Conservation (phyloP, 1,140 invertebrate species). For the Cecropterus lyciades region DNA sequence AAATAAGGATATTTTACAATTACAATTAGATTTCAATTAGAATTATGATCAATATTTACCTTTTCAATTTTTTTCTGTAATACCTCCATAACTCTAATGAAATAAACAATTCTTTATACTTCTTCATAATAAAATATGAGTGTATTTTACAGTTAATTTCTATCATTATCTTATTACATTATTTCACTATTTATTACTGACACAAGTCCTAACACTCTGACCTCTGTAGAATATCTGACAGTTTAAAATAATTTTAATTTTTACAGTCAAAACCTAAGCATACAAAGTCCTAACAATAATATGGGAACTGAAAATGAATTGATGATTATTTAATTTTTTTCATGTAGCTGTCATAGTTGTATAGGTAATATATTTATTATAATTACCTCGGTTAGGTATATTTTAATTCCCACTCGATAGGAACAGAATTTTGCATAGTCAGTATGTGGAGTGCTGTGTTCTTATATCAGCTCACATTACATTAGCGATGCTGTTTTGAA, state of each 20-base stretch:
- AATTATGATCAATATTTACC: not conserved
- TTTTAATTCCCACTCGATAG: slow-evolving; percentile 5
- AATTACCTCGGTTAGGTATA: slow-evolving; percentile 9
- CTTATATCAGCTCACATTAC: slow-evolving; percentile 3
- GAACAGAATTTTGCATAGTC: slow-evolving; percentile 3
- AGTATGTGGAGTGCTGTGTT: slow-evolving; percentile 8
- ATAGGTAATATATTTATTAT: slow-evolving; percentile 35
- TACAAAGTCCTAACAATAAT: slow-evolving; percentile 1
- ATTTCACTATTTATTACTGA: not conserved
- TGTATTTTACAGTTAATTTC: not conserved
- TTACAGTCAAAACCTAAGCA: not conserved
- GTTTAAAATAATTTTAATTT: not conserved
- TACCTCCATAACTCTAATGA: not conserved
- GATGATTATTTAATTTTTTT: slow-evolving; percentile 9
- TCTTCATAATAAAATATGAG: not conserved
- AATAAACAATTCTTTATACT: not conserved
- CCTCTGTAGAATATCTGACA: not conserved
- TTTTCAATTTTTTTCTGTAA: not conserved
- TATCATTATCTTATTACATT: not conserved
- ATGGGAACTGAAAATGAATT: slow-evolving; percentile 30
- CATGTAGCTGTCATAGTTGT: slow-evolving; percentile 20
- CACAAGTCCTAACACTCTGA: not conserved
- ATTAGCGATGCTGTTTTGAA: slow-evolving; percentile 5
- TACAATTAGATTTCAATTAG: too few relatives aligned
- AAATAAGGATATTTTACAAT: not conserved